These are phyloP conservation scores for Protodeltote pygarga DNA, from an alignment of 2,888 invertebrate genomes.

Conservation along the genomic window DNA sequence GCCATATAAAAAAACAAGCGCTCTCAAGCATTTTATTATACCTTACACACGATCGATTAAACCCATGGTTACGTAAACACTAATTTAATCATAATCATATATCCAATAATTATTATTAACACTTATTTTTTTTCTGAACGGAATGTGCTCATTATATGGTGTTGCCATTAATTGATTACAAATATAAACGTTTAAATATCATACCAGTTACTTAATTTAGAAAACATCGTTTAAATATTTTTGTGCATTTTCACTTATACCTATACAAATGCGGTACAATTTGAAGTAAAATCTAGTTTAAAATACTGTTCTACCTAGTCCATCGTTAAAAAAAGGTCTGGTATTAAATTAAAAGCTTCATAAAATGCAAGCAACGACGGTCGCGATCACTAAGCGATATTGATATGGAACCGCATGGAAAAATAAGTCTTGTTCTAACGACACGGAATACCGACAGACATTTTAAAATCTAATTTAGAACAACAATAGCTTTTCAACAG, in stretches of 20 bases:
- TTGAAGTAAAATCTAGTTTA: slow-evolving; percentile 64
- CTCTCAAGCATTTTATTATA: slow-evolving; percentile 52
- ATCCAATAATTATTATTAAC: slow-evolving; percentile 66
- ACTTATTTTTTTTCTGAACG: slow-evolving; percentile 75
- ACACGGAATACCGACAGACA: slow-evolving; percentile 43
- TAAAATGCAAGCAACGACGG: slow-evolving; percentile 63
- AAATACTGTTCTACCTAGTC: slow-evolving; percentile 69
- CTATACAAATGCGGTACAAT: slow-evolving; percentile 68
- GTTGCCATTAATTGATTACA: slow-evolving; percentile 69
- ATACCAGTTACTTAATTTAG: slow-evolving; percentile 68
- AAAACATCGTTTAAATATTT: slow-evolving; percentile 73
- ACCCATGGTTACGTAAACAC: slow-evolving; percentile 62
- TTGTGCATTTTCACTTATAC: slow-evolving; percentile 79
- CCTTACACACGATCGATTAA: slow-evolving; percentile 45
- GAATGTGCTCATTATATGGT: slow-evolving; percentile 80
- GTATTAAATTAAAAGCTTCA: slow-evolving; percentile 49
- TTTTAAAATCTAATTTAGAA: slow-evolving; percentile 61
- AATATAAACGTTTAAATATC: slow-evolving; percentile 65
- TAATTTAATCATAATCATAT: slow-evolving; percentile 55
- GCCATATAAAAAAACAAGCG: slow-evolving; percentile 40
- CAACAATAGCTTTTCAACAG: slow-evolving; percentile 65
- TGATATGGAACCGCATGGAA: slow-evolving; percentile 72
- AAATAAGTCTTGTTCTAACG: slow-evolving; percentile 53
- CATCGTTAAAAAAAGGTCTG: slow-evolving; percentile 37
- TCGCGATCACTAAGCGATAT: slow-evolving; percentile 67